These are phyloP conservation scores for Ceyx melanurus DNA, from an alignment of 2,113 vertebrate species.

Conservation along the genomic window DNA sequence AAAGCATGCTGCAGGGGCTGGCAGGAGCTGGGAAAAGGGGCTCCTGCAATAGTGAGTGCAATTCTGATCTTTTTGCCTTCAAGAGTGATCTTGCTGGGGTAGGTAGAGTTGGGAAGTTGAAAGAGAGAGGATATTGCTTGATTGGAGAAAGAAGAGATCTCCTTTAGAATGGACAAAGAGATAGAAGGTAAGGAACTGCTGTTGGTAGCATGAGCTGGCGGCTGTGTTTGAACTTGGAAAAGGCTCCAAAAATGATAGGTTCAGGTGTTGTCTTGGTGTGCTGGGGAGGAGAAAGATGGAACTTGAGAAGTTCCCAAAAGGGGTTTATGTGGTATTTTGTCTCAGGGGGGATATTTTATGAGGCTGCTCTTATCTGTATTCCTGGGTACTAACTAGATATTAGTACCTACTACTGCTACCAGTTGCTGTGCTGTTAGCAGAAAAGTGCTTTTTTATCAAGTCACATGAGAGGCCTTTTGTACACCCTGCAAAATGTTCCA, in stretches of 20 bases:
- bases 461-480: too few relatives aligned
- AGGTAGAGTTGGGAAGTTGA: neutral
- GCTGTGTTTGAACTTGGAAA: neutral
- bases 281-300: too few relatives aligned
- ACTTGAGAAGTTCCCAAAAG: too few relatives aligned
- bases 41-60: fast-evolving
- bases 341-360: too few relatives aligned
- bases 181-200: neutral
- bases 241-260: neutral
- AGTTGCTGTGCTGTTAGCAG: too few relatives aligned
- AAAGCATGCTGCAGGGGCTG: neutral
- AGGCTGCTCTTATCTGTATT: too few relatives aligned
- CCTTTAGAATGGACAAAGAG: fast-evolving
- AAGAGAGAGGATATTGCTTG: fast-evolving
- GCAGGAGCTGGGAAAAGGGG: fast-evolving
- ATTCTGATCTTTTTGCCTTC: fast-evolving
- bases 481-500: too few relatives aligned
- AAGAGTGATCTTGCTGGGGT: fast-evolving
- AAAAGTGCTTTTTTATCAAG: too few relatives aligned
- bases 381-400: too few relatives aligned
- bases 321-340: too few relatives aligned
- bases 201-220: neutral
- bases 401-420: too few relatives aligned
- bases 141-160: neutral
- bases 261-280: too few relatives aligned